phyloP scores from a whole-genome alignment of 2,113 vertebrate genomes.

The Cebidichthys violaceus region DNA sequence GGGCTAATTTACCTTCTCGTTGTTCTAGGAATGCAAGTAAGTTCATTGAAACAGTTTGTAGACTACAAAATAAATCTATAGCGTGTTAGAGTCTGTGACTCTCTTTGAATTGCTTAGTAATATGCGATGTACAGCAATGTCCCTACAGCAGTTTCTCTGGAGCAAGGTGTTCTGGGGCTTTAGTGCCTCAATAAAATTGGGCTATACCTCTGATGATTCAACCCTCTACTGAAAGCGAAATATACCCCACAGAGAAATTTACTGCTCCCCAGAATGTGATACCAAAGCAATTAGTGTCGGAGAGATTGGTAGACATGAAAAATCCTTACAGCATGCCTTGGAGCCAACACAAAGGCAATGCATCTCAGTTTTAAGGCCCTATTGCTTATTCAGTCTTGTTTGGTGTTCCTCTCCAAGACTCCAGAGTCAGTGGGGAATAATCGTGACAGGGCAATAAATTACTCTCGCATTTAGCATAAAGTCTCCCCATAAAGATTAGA shows the following conservation, averaged over 20 bases:
- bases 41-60: constrained; percentile 11
- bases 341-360: constrained; percentile 81
- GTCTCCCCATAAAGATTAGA: constrained; percentile 72
- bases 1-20: neutral
- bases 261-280: constrained; percentile 81
- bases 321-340: constrained; percentile 73
- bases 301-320: constrained; percentile 83
- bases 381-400: constrained; percentile 83
- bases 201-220: constrained; percentile 72
- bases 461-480: constrained; percentile 78
- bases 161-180: constrained; percentile 66
- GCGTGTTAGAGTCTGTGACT: constrained; percentile 8
- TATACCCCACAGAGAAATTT: constrained; percentile 82
- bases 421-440: constrained; percentile 73
- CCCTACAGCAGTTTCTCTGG: constrained; percentile 54
- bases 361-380: constrained; percentile 78
- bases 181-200: constrained; percentile 74
- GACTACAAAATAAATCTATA: constrained; percentile 38
- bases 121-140: constrained; percentile 52
- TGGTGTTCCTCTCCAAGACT: constrained; percentile 75
- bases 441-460: constrained; percentile 80
- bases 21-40: constrained; percentile 3
- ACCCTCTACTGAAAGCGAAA: constrained; percentile 70
- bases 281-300: constrained; percentile 85
- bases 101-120: constrained; percentile 44